Percentiles rank a stretch among this genome's conserved stretches.
Evolutionary conservation across 2,888 invertebrate species (phyloP).

Genomic region (Sarcophaga rosellei): DNA sequence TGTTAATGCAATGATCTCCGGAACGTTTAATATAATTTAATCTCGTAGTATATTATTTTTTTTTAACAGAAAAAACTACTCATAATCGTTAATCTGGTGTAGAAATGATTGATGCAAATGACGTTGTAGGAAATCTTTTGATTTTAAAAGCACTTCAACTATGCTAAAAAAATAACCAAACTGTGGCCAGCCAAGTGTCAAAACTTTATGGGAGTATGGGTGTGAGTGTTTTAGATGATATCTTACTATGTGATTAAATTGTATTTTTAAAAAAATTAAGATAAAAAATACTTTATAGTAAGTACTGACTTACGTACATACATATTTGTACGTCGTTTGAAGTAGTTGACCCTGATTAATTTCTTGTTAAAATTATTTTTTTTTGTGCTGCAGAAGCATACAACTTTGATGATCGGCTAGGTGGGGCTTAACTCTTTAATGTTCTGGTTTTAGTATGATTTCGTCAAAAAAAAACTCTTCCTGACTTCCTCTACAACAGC

Average conservation of each 20-base stretch:
- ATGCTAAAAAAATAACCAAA: background rate
- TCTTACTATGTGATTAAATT: background rate
- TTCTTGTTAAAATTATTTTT: slow-evolving; percentile 28
- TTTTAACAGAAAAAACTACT: background rate
- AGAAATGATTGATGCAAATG: slow-evolving; percentile 36
- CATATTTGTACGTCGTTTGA: background rate
- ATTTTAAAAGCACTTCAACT: background rate
- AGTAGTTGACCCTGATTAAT: slow-evolving; percentile 62
- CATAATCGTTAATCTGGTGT: background rate
- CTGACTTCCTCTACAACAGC: slow-evolving; percentile 31
- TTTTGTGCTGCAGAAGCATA: slow-evolving; percentile 19
- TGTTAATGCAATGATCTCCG: background rate
- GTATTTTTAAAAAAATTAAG: background rate
- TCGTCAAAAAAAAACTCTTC: slow-evolving; percentile 4
- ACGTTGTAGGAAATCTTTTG: slow-evolving; percentile 10
- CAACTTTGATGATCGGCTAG: background rate
- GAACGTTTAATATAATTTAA: slow-evolving; percentile 26
- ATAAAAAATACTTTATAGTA: too few species aligned
- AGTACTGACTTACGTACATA: too few species aligned
- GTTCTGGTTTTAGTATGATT: slow-evolving; percentile 36
- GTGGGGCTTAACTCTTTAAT: slow-evolving; percentile 5
- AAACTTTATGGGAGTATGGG: slow-evolving; percentile 8
- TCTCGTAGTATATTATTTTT: background rate
- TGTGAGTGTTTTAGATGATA: background rate
- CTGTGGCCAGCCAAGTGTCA: slow-evolving; percentile 8